Base-by-base conservation (phyloP, 2,888 invertebrate species). In the Glyphotaelius pellucidus region DNA sequence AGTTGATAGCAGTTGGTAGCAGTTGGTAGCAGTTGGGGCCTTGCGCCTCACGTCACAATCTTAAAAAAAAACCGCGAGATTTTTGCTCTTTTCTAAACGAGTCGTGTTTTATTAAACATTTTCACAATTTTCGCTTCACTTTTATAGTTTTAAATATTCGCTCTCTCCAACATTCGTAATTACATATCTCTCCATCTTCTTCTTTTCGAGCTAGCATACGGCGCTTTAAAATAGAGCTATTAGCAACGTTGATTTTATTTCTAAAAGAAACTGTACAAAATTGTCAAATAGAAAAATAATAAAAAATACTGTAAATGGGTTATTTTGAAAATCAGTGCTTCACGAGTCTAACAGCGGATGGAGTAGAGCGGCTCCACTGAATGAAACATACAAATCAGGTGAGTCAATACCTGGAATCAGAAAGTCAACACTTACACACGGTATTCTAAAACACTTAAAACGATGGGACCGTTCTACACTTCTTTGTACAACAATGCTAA, bases 401-500 rank as follows among this genome's bases (percentile, higher is more conserved):
- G 67, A 88, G 67, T 67, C 47, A 88, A 88, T 79, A 88, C 79
- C 32, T 30, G 32, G 35, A 88, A 79, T 32, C 31, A 32, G 30
- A 32, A 52, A 79, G 88, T 88, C 88, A 88, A 88, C 35, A 88
- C 31, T 52, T 88, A 79, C 32, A n/a, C 31, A 32, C 32, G 9
- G 88, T 25, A 15, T 79, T 79, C n/a, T 88, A 88, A 88, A 90
- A 90, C 88, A 89, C 88, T 79, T 35, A 89, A 83, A 67, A 80
- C 80, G 25, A 79, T 67, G n/a, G 87, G 30, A 86, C 86, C n/a
- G 67, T 67, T 67, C 25, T 67, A 25, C n/a, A 67, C 67, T 67
- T 67, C 25, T 67, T 25, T 67, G 67, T 25, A 67, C 25, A 67
- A 67, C 67, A 67, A 67, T 25, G 25, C 25, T 25, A 67, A 67